Percentiles rank a stretch among this genome's conserved stretches.
Conservation (phyloP, 1,140 invertebrate species). For the Caenorhabditis remanei region DNA sequence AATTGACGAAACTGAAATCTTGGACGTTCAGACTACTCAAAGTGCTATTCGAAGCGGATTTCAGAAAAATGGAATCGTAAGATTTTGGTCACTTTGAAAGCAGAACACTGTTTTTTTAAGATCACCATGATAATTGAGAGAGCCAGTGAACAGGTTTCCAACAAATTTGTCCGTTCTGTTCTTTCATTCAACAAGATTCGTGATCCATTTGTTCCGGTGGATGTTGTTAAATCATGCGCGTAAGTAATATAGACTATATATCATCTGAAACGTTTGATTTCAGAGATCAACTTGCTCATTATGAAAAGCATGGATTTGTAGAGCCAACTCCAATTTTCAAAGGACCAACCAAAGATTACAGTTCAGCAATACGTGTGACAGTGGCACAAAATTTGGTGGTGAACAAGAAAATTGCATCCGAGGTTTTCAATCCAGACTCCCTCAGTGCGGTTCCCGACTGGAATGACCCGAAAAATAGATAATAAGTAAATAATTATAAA, state of each 20-base stretch:
- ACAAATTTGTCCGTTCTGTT: background rate
- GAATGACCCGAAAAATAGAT: background rate
- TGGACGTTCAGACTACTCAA: slow-evolving; percentile 6
- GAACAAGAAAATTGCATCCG: background rate
- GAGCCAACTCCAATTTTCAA: slow-evolving; percentile 23
- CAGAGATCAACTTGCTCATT: background rate
- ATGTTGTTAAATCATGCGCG: background rate
- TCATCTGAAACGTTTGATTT: background rate
- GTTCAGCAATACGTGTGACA: background rate
- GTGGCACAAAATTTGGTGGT: background rate
- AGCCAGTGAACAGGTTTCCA: background rate
- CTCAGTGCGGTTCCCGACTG: background rate
- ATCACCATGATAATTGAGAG: slow-evolving; percentile 8
- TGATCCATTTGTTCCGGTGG: background rate
- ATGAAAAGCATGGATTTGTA: background rate
- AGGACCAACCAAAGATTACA: background rate
- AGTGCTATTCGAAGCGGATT: background rate
- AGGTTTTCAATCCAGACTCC: background rate
- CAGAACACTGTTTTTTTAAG: background rate
- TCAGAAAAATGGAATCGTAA: slow-evolving; percentile 26
- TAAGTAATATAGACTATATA: background rate
- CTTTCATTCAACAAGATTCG: background rate
- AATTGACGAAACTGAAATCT: slow-evolving; percentile 29
- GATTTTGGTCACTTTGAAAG: background rate
- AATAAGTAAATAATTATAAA: background rate